These are phyloP conservation scores for Volucella bombylans DNA, from an alignment of 2,888 invertebrate genomes.

Conservation along the genomic window DNA sequence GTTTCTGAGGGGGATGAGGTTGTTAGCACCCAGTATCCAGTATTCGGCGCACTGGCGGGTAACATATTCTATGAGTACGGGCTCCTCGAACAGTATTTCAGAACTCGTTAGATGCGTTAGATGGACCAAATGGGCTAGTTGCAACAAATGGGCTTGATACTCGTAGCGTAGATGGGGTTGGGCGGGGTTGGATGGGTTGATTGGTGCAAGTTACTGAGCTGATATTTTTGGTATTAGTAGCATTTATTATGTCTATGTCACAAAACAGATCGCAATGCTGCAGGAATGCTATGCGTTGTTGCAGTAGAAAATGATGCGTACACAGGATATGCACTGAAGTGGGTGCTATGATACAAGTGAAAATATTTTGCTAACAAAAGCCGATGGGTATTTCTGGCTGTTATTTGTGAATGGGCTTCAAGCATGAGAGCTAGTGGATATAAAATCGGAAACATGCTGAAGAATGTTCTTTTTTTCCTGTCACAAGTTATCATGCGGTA, in stretches of 20 bases:
- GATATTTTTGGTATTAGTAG: conserved; percentile 51
- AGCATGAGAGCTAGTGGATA: too few relatives aligned
- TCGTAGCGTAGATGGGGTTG: neutral
- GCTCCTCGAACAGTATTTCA: conserved; percentile 24
- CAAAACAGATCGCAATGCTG: conserved; percentile 26
- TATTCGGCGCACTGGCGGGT: neutral
- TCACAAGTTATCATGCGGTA: too few relatives aligned
- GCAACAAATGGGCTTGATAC: neutral
- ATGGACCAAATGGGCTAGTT: too few relatives aligned
- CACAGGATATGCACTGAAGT: neutral
- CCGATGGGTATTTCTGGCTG: conserved; percentile 14
- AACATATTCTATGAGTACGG: neutral
- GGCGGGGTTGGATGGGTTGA: conserved; percentile 3
- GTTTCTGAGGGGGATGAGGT: too few relatives aligned
- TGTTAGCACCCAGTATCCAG: too few relatives aligned
- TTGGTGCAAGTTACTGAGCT: conserved; percentile 42
- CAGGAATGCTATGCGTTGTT: conserved; percentile 15
- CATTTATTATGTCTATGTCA: conserved; percentile 60
- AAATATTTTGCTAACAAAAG: conserved; percentile 28
- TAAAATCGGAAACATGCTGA: too few relatives aligned
- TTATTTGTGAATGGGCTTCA: conserved; percentile 15
- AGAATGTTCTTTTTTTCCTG: too few relatives aligned
- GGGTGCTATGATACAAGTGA: neutral
- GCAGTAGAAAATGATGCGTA: neutral
- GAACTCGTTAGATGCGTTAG: conserved; percentile 45